A percentile compares a stretch with the other conserved stretches of the same genome.
phyloP scores from a whole-genome alignment of 2,797 vertebrate species.

The Chiloscyllium punctatum region DNA sequence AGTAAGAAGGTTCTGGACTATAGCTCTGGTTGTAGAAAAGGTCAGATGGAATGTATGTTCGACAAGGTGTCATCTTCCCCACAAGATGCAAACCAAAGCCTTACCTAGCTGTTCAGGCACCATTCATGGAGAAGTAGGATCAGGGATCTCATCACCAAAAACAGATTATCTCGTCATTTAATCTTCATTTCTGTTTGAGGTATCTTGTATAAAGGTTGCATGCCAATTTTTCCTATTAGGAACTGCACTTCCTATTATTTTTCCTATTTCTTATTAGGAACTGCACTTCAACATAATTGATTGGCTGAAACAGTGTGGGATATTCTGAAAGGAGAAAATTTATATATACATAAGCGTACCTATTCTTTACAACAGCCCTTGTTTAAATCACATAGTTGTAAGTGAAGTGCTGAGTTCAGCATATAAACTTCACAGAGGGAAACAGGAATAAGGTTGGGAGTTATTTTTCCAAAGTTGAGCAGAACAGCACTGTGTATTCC shows the following conservation, averaged over 20 bases:
- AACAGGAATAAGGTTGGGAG: neutral
- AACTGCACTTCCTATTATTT: neutral
- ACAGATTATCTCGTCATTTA: neutral
- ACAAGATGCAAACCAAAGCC: neutral
- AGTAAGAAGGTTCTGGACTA: neutral
- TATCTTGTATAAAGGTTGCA: neutral
- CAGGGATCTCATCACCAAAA: neutral
- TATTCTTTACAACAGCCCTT: neutral
- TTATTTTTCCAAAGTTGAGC: neutral
- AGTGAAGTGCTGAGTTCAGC: neutral
- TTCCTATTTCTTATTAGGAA: neutral
- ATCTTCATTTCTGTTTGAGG: neutral
- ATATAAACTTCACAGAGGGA: neutral
- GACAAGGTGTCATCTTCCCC: neutral
- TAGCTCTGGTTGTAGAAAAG: neutral
- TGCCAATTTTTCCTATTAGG: no score
- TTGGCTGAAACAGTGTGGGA: neutral
- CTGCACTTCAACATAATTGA: neutral
- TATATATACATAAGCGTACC: neutral
- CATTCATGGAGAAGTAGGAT: neutral
- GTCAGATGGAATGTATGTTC: neutral
- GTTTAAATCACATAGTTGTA: neutral
- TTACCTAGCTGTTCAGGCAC: neutral
- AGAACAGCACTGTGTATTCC: neutral
- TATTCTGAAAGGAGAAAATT: neutral